Base-by-base conservation (phyloP, 2,113 vertebrate species). In the Phalacrocorax aristotelis region DNA sequence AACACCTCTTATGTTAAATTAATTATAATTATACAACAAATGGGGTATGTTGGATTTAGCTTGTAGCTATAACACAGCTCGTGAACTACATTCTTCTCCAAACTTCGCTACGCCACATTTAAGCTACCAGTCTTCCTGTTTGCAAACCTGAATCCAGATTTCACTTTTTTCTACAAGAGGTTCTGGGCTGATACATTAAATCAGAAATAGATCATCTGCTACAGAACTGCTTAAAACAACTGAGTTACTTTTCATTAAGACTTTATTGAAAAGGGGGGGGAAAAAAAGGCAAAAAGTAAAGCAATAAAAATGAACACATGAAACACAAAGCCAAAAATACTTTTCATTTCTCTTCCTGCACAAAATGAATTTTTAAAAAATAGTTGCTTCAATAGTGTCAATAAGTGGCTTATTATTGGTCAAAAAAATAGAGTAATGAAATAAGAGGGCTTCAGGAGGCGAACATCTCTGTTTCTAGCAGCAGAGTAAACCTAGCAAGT, bases 1-100 rank as follows among this genome's bases (percentile, higher is more conserved):
- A 93, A 71, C 21, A 85, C 7, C 14, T 86, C 6, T 0, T 87
- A 65, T 5, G 44, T 78, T 81, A 70, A 90, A 83, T 87, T 83
- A 89, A 70, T 87, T 74, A 36, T 54, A 89, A 93, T 93, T 87
- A 93, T 8, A 76, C 34, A 93, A 65, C 32, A 92, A 96, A 87
- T 52, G 32, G 42, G 44, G 21, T 72, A 22, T 11, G n/a, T 25
- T 77, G 61, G 52, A 51, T 94, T 54, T 83, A 58, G 36, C 19
- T 95, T 91, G 60, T 76, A 76, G 61, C 34, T 82, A 3, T 36
- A 89, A 66, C 36, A 36, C 15, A 79, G 57, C 54, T 93, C 14
- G 1, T 44, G 12, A 90, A 27, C 13, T 42, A 27, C 20, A 7
- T 77, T 65, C 40, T 93, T 82, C 52, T 76, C 54, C 83, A 55